Conservation (phyloP, 2,888 invertebrate species). For the Digitonthophagus gazella region DNA sequence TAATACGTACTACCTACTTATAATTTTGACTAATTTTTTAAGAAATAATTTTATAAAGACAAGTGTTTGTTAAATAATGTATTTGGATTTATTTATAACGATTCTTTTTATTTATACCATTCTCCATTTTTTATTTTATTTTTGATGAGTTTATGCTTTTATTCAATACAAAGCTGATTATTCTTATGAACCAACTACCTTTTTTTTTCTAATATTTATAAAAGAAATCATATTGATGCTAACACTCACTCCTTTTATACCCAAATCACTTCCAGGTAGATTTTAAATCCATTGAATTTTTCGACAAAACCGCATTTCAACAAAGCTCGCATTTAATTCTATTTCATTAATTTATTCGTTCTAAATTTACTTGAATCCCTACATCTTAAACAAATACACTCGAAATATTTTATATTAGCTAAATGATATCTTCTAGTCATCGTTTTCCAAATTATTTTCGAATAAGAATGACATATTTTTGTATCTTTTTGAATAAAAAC, state of each 20-base stretch:
- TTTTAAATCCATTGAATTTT: conserved; percentile 54
- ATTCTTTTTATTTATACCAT: no score
- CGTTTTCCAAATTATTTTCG: conserved; percentile 68
- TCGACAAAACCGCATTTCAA: conserved; percentile 58
- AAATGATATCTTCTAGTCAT: conserved; percentile 61
- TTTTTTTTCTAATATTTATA: conserved; percentile 56
- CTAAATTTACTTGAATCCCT: conserved; percentile 66
- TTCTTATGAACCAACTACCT: conserved; percentile 57
- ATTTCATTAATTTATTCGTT: conserved; percentile 44
- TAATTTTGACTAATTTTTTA: no score
- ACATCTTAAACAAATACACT: conserved; percentile 66
- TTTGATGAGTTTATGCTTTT: conserved; percentile 64
- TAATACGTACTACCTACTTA: no score
- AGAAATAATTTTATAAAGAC: no score
- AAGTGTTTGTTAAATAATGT: no score
- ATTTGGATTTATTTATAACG: no score
- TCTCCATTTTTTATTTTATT: no score
- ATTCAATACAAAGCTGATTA: conserved; percentile 62
- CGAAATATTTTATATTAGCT: conserved; percentile 65
- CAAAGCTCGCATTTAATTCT: conserved; percentile 47
- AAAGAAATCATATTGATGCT: conserved; percentile 55
- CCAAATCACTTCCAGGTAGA: conserved; percentile 61
- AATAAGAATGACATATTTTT: conserved; percentile 67
- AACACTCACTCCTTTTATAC: conserved; percentile 55
- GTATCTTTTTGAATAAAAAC: conserved; percentile 58